phyloP scores from a whole-genome alignment of 2,888 invertebrate genomes.

The Nyleta sp. region DNA sequence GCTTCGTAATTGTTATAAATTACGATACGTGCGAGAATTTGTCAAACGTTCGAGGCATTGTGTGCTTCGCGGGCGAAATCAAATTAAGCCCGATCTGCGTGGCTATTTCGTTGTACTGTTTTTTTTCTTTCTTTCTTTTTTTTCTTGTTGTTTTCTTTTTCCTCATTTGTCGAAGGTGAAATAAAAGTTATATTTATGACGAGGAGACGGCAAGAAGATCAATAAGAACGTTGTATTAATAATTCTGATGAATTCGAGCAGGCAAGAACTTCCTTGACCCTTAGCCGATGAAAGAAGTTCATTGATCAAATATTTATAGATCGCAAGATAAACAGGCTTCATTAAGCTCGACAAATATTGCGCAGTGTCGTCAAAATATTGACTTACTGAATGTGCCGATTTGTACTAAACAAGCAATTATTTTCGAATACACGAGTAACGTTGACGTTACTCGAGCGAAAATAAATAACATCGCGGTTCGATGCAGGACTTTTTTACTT shows the following conservation, averaged over 20 bases:
- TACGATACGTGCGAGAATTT: conserved; percentile 47
- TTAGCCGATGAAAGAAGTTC: conserved; percentile 41
- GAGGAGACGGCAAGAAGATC: conserved; percentile 7
- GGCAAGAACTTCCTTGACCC: conserved; percentile 43
- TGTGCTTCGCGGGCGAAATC: conserved; percentile 19
- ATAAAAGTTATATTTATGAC: conserved; percentile 7
- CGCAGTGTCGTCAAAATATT: conserved; percentile 58
- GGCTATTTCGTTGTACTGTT: background rate
- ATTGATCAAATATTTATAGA: conserved; percentile 62
- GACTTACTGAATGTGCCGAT: conserved; percentile 46
- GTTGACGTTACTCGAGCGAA: conserved; percentile 43
- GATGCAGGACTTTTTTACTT: too few species aligned
- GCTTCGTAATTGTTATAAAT: conserved; percentile 58
- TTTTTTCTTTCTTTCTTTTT: background rate
- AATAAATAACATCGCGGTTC: conserved; percentile 41
- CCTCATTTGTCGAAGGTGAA: background rate
- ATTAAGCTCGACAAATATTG: conserved; percentile 49
- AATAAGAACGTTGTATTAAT: conserved; percentile 33
- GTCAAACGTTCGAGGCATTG: conserved; percentile 32
- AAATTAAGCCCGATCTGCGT: conserved; percentile 30
- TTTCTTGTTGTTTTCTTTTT: background rate
- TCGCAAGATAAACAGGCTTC: conserved; percentile 58
- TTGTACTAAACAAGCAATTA: conserved; percentile 47
- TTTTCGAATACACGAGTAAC: conserved; percentile 41
- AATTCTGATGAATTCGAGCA: conserved; percentile 16